Percentiles rank a stretch among this genome's conserved stretches.
Evolutionary conservation across 2,113 vertebrate genomes (phyloP).

Genomic region (Spilogale gracilis): DNA sequence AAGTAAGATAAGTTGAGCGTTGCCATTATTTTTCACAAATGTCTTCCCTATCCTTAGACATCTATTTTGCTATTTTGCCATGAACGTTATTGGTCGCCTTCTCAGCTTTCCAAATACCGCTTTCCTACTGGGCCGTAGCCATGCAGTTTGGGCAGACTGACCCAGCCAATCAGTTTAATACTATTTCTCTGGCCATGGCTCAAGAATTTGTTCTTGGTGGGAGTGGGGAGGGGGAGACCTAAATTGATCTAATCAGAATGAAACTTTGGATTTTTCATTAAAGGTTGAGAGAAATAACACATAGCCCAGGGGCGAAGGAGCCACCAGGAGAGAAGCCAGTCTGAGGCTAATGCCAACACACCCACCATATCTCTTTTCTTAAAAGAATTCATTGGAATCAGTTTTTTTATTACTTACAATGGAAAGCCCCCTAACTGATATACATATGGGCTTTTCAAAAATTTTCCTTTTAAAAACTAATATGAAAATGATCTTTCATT

Average conservation of each 20-base stretch:
- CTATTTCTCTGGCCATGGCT: not conserved
- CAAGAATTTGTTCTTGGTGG: not conserved
- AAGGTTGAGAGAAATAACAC: not conserved
- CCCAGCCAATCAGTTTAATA: not conserved
- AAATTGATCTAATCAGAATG: not conserved
- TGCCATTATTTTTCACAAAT: not conserved
- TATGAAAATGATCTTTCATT: conserved; percentile 8
- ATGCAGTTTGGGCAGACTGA: not conserved
- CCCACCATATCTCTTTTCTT: not conserved
- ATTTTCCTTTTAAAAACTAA: conserved; percentile 22
- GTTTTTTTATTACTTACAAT: not conserved
- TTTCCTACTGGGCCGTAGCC: no score
- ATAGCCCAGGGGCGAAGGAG: not conserved
- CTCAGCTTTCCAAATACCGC: not conserved
- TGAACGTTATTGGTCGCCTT: not conserved
- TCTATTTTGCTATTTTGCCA: not conserved
- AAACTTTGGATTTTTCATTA: not conserved
- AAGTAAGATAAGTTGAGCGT: not conserved
- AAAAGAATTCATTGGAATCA: not conserved
- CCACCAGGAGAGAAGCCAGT: not conserved
- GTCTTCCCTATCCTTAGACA: not conserved
- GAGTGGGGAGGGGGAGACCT: not conserved
- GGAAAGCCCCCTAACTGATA: not conserved
- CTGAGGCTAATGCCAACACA: not conserved
- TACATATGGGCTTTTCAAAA: not conserved